These are phyloP conservation scores for Polia nebulosa DNA, from an alignment of 2,888 invertebrate species.

Conservation along the genomic window DNA sequence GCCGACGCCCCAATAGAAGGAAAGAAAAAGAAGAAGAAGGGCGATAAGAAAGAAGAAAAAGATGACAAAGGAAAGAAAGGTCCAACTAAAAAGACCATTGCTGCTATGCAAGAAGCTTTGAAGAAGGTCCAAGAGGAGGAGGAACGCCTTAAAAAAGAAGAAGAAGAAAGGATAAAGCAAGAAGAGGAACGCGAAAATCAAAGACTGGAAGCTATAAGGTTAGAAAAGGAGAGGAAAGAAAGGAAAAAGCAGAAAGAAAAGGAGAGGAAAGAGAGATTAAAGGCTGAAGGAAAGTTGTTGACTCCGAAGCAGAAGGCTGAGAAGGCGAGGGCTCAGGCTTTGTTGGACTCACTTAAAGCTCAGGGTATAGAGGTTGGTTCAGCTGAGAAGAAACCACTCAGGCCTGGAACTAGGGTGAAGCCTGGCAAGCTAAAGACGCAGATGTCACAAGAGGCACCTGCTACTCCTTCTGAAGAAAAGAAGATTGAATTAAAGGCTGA, in stretches of 20 bases:
- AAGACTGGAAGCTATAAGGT: conserved; percentile 93
- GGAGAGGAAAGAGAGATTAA: conserved; percentile 97
- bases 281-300: conserved; percentile 98
- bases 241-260: conserved; percentile 98
- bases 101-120: conserved; percentile 98
- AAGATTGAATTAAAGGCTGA: conserved; percentile 89
- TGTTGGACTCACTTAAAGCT: conserved; percentile 97
- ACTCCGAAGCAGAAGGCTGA: conserved; percentile 98
- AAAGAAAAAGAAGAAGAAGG: conserved; percentile 88
- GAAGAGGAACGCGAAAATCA: conserved; percentile 94
- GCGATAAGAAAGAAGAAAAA: conserved; percentile 83
- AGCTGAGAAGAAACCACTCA: conserved; percentile 91
- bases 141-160: conserved; percentile 93
- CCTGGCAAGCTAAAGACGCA: conserved; percentile 93
- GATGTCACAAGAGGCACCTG: conserved; percentile 90
- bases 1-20: conserved; percentile 82
- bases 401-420: conserved; percentile 94
- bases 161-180: conserved; percentile 94
- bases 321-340: conserved; percentile 96
- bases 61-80: conserved; percentile 93
- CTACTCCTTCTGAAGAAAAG: conserved; percentile 87
- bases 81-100: conserved; percentile 96
- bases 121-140: conserved; percentile 97
- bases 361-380: conserved; percentile 96
- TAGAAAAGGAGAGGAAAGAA: conserved; percentile 97